These are phyloP conservation scores for Subacronicta megacephala DNA, from an alignment of 2,888 invertebrate genomes.

Conservation along the genomic window DNA sequence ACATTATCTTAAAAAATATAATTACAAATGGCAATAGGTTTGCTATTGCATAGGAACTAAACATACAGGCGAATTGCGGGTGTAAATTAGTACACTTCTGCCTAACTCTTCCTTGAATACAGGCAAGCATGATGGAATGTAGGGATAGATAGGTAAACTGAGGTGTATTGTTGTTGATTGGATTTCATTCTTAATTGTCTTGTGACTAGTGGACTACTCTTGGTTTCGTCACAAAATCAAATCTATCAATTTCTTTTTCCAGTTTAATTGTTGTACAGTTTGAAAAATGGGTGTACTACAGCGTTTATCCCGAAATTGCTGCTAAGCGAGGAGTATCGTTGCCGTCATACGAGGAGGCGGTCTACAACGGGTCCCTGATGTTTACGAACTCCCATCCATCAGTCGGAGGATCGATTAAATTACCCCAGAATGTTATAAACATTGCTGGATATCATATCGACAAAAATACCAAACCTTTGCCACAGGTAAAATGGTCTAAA, in stretches of 20 bases:
- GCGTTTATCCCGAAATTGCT: slow-evolving; percentile 62
- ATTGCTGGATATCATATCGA: slow-evolving; percentile 78
- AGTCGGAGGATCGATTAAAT: slow-evolving; percentile 61
- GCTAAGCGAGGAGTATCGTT: slow-evolving; percentile 64
- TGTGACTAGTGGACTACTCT: no score
- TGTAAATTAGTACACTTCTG: no score
- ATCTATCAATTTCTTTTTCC: slow-evolving; percentile 40
- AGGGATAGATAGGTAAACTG: no score
- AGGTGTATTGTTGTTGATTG: not conserved
- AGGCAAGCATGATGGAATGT: no score
- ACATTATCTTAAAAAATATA: no score
- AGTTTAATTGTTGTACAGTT: slow-evolving; percentile 63
- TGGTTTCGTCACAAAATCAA: no score
- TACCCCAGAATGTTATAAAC: slow-evolving; percentile 73
- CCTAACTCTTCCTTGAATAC: no score
- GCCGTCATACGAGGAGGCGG: slow-evolving; percentile 68
- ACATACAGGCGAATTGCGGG: no score
- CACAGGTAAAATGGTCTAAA: slow-evolving; percentile 62
- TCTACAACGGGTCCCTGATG: slow-evolving; percentile 67
- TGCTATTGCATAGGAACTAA: no score
- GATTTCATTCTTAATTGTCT: no score
- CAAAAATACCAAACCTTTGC: slow-evolving; percentile 66
- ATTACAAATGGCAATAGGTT: no score
- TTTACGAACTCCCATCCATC: slow-evolving; percentile 72
- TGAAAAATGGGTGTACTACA: slow-evolving; percentile 65